A percentile compares a stretch with the other conserved stretches of the same genome.
Evolutionary conservation across 2,113 vertebrate species (phyloP).

Genomic region (Apus apus): DNA sequence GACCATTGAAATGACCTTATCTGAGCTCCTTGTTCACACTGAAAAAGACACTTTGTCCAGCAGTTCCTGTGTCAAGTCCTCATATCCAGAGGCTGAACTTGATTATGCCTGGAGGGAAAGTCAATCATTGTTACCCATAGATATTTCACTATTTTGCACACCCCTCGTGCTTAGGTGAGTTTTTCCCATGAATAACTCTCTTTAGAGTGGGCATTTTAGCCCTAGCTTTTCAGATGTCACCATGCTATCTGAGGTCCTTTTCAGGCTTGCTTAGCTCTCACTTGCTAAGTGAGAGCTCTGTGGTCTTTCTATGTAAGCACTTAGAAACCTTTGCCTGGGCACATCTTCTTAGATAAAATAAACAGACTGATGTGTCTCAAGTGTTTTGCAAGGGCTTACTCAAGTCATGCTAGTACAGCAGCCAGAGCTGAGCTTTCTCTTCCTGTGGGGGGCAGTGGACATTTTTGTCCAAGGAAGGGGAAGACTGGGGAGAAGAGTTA

Average conservation of each 20-base stretch:
- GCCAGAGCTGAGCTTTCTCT: neutral
- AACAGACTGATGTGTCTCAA: neutral
- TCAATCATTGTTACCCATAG: neutral
- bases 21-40: neutral
- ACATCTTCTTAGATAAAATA: neutral
- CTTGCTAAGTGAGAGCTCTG: neutral
- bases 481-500: neutral
- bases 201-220: neutral
- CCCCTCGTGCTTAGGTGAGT: neutral
- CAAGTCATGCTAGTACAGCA: neutral
- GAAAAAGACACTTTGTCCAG: neutral
- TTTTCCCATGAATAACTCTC: neutral
- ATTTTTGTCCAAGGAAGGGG: neutral
- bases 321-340: neutral
- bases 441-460: rapidly evolving
- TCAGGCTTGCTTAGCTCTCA: neutral
- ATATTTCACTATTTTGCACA: neutral
- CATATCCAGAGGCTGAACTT: neutral
- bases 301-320: neutral
- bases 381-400: neutral
- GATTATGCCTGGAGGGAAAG: neutral
- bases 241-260: neutral
- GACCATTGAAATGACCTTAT: neutral
- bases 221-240: neutral
- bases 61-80: neutral